Percentiles rank a stretch among this genome's conserved stretches.
Conservation (phyloP, 2,113 vertebrate genomes). For the Panthera uncia region DNA sequence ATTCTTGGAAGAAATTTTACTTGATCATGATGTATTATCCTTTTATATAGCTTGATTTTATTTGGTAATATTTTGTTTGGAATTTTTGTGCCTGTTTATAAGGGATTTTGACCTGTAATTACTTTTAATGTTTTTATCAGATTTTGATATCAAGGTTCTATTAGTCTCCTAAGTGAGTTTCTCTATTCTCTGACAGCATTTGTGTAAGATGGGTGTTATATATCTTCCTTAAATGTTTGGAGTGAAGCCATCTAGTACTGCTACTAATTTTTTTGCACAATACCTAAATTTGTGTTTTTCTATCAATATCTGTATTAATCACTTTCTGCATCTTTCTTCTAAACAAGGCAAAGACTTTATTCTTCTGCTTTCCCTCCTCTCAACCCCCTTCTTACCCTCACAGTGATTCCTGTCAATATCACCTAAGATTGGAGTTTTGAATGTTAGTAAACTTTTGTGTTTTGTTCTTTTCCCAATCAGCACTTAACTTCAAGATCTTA, state of each 20-base stretch:
- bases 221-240: conserved; percentile 13
- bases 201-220: not conserved
- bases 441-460: not conserved
- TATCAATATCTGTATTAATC: not conserved
- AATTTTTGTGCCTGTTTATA: conserved; percentile 7
- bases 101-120: not conserved
- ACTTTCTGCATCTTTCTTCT: not conserved
- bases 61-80: conserved; percentile 24
- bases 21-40: not conserved
- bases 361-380: not conserved
- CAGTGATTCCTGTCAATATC: not conserved
- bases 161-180: not conserved
- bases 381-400: not conserved
- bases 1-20: conserved; percentile 20
- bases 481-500: not conserved
- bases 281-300: conserved; percentile 31
- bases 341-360: not conserved
- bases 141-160: not conserved
- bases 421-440: not conserved
- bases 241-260: not conserved
- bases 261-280: conserved; percentile 22
- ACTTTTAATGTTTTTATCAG: conserved; percentile 2
- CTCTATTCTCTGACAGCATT: not conserved
- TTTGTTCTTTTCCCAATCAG: not conserved
- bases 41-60: conserved; percentile 17